Percentiles rank a stretch among this genome's conserved stretches.
phyloP scores from a whole-genome alignment of 2,888 invertebrate species.

The Tipula unca region DNA sequence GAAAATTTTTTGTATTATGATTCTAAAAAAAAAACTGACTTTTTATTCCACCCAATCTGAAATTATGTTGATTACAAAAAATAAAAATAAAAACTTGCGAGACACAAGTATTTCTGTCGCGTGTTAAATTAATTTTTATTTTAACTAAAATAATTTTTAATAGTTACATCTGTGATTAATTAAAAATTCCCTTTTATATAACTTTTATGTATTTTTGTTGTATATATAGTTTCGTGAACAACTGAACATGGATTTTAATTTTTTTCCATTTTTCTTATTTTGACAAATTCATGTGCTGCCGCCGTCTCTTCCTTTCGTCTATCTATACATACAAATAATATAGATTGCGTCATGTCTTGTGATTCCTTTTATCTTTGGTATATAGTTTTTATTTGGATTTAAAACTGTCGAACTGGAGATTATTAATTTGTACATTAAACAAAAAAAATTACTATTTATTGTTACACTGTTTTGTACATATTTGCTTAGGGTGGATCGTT shows the following conservation, averaged over 20 bases:
- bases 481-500: not conserved
- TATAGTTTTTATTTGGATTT: not conserved
- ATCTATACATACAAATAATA: no score
- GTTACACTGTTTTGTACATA: no score
- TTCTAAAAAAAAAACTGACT: not conserved
- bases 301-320: not conserved
- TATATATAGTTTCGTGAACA: not conserved
- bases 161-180: constrained; percentile 8
- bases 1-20: not conserved
- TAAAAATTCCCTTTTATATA: constrained; percentile 8
- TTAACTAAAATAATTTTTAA: not conserved
- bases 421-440: not conserved
- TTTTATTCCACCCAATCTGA: not conserved
- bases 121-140: not conserved
- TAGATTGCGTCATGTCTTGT: not conserved
- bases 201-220: not conserved
- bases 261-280: not conserved
- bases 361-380: not conserved
- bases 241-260: not conserved
- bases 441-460: not conserved
- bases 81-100: not conserved
- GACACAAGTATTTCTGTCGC: not conserved
- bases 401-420: not conserved
- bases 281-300: not conserved
- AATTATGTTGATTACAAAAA: not conserved